phyloP scores from a whole-genome alignment of 92 coral and sea anemone species.

The Parazoanthus darwini region DNA sequence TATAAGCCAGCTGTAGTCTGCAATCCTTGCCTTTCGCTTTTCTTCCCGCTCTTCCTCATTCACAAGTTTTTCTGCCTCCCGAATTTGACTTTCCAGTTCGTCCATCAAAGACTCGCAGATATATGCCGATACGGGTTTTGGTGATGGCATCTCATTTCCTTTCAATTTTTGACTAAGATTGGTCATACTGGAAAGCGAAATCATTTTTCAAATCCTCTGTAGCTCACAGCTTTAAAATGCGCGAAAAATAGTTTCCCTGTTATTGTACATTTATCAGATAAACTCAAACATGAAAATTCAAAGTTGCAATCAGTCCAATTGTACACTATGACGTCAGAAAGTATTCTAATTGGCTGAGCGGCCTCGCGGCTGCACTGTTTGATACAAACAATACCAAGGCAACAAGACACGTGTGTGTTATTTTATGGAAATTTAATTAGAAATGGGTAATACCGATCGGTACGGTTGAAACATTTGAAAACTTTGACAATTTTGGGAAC shows the following conservation, averaged over 20 bases:
- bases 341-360: conserved; percentile 23
- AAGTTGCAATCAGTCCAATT: background rate
- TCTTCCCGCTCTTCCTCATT: conserved; percentile 66
- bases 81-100: conserved; percentile 79
- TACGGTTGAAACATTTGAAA: no score
- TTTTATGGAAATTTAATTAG: no score
- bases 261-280: background rate
- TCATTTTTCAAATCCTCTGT: conserved; percentile 6
- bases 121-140: conserved; percentile 65
- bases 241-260: background rate
- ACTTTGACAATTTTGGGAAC: no score
- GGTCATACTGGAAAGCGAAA: conserved; percentile 45
- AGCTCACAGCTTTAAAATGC: background rate
- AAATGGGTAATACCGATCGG: no score
- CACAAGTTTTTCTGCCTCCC: conserved; percentile 53
- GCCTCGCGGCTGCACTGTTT: background rate
- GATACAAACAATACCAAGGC: background rate
- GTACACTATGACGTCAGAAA: conserved; percentile 3
- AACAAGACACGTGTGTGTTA: background rate
- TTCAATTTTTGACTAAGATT: conserved; percentile 60
- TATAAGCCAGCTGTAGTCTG: conserved; percentile 84
- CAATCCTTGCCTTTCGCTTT: conserved; percentile 60
- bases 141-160: conserved; percentile 59
- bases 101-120: conserved; percentile 80
- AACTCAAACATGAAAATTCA: background rate